Base-by-base conservation (phyloP, 2,113 vertebrate species). In the Galemys pyrenaicus region DNA sequence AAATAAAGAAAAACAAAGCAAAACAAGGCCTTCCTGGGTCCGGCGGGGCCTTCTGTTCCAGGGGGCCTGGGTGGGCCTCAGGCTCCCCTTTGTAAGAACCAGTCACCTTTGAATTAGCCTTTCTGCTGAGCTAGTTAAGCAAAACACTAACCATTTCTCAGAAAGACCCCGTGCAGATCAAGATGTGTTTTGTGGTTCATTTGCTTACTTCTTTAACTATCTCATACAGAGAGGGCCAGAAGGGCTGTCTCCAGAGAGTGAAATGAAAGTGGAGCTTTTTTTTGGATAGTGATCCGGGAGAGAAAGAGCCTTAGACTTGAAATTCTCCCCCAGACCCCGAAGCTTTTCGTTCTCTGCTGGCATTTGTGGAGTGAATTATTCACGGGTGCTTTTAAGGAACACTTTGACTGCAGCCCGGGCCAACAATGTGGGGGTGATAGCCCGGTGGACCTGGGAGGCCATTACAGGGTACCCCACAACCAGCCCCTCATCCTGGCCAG, bases 321-420 rank as follows among this genome's bases (percentile, higher is more conserved):
- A 39, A 32, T 51, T 94, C 68, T 39, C 28, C 86, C 86, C 62
- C 24, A 67, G 74, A 20, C 77, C 74, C 62, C 56, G 44, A 78
- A 32, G 91, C 74, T 68, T 85, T 93, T 70, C 24, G 84, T 35
- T 75, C 75, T 70, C 44, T 26, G 41, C 51, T 68, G 49, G 78
- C 32, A 11, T 87, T 73, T 79, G 9, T 6, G 41, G 16, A 85
- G 22, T 92, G 44, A 87, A 92, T 94, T 90, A 90, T 95, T 94
- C 71, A 90, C 32, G 6, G 73, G 41, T 79, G 86, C 71, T 79
- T 82, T 94, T 80, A 74, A 64, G 89, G 68, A 87, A 41, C 58
- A 8, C 46, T 28, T 41, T 51, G 79, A 78, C 39, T 37, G 71
- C 54, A 32, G 0, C 37, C 0, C 37, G 16, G 24, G 62, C 44